phyloP scores from a whole-genome alignment of 1,140 invertebrate genomes.

The Phthorimaea operculella region DNA sequence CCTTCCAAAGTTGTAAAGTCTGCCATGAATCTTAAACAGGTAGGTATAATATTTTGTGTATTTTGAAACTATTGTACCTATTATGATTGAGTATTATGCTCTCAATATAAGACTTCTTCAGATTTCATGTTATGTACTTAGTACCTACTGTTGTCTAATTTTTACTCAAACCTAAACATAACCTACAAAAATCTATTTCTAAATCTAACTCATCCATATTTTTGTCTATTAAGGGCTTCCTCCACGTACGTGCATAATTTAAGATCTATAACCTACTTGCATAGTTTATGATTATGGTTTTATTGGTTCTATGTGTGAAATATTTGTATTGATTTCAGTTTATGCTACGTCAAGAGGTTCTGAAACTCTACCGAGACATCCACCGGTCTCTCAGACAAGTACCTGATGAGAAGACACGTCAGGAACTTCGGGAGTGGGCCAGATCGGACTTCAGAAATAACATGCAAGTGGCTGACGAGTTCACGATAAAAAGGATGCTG shows the following conservation, averaged over 20 bases:
- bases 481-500: slow-evolving; percentile 77
- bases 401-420: slow-evolving; percentile 70
- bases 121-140: no score
- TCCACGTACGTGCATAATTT: no score
- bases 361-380: slow-evolving; percentile 80
- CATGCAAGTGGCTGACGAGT: slow-evolving; percentile 74
- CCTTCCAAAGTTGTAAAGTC: neutral
- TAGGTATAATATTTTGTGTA: neutral
- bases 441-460: slow-evolving; percentile 77
- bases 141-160: no score
- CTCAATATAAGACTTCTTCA: no score
- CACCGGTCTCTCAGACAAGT: slow-evolving; percentile 75
- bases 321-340: slow-evolving; percentile 69
- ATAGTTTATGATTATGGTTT: no score
- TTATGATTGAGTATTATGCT: no score
- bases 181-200: no score
- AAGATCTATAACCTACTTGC: no score
- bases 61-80: neutral
- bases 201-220: no score
- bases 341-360: slow-evolving; percentile 78
- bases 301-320: no score
- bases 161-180: no score
- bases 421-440: slow-evolving; percentile 77
- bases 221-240: no score
- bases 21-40: neutral